A percentile compares a stretch with the other conserved stretches of the same genome.
These are phyloP conservation scores for Melanerpes formicivorus DNA, from an alignment of 2,113 vertebrate genomes.

Conservation along the genomic window DNA sequence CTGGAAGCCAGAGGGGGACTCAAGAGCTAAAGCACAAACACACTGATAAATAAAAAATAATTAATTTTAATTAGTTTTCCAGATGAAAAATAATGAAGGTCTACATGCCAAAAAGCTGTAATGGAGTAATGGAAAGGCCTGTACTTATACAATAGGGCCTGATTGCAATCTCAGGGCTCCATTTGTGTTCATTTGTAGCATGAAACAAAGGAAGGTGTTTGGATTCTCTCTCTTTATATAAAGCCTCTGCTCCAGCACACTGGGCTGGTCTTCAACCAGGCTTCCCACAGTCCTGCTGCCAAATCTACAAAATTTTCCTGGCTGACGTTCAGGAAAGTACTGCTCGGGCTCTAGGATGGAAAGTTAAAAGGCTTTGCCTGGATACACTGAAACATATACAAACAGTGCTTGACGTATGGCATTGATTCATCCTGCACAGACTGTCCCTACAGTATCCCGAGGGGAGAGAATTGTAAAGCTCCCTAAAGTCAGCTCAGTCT, in stretches of 20 bases:
- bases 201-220: slow-evolving; percentile 83
- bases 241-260: slow-evolving; percentile 77
- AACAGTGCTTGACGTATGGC: slow-evolving; percentile 80
- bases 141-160: slow-evolving; percentile 76
- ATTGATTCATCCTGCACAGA: slow-evolving; percentile 69
- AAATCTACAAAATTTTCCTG: slow-evolving; percentile 95
- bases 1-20: slow-evolving; percentile 69
- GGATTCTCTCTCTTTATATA: slow-evolving; percentile 79
- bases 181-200: slow-evolving; percentile 63
- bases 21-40: slow-evolving; percentile 73
- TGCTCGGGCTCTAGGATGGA: slow-evolving; percentile 88
- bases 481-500: background rate
- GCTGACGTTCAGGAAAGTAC: slow-evolving; percentile 96
- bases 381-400: slow-evolving; percentile 91
- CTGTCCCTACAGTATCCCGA: slow-evolving; percentile 67
- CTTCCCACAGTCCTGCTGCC: slow-evolving; percentile 91
- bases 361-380: slow-evolving; percentile 93
- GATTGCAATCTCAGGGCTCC: slow-evolving; percentile 77
- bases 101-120: slow-evolving; percentile 72
- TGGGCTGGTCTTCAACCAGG: slow-evolving; percentile 79
- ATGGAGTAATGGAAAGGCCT: slow-evolving; percentile 74
- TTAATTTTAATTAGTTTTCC: slow-evolving; percentile 81
- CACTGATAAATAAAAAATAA: slow-evolving; percentile 79
- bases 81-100: slow-evolving; percentile 79
- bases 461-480: slow-evolving; percentile 51